Percentiles rank a stretch among this genome's conserved stretches.
Evolutionary conservation across 2,797 vertebrate species (phyloP).

Genomic region (Enteromius radiatus): DNA sequence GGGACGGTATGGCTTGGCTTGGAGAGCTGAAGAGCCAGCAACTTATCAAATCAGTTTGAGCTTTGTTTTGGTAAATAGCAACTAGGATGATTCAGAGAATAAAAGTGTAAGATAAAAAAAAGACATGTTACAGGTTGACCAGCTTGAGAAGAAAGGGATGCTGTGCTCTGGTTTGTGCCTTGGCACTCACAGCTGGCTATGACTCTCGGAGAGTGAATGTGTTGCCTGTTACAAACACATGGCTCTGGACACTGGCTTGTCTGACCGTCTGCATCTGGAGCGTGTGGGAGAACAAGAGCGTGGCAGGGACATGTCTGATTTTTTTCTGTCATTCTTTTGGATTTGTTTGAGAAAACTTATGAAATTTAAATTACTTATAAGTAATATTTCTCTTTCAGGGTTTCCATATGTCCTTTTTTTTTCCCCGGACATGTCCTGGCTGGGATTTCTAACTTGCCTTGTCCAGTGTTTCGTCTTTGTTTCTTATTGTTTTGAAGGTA

Average conservation of each 20-base stretch:
- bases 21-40: constrained; percentile 20
- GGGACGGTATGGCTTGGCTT: constrained; percentile 42
- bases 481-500: not conserved
- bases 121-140: constrained; percentile 14
- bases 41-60: constrained; percentile 45
- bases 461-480: not conserved
- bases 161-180: constrained; percentile 67
- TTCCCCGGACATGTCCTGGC: not conserved
- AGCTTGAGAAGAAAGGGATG: constrained; percentile 67
- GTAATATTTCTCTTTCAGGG: not conserved
- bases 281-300: constrained; percentile 9
- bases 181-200: constrained; percentile 77
- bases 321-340: constrained; percentile 13
- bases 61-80: constrained; percentile 60
- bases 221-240: constrained; percentile 87
- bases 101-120: not conserved
- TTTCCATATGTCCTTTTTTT: not conserved
- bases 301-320: constrained; percentile 1
- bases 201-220: constrained; percentile 82
- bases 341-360: not conserved
- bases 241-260: constrained; percentile 67
- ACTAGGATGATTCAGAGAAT: constrained; percentile 39
- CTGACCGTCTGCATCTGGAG: constrained; percentile 53
- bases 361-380: not conserved
- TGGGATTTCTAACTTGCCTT: not conserved